Base-by-base conservation (phyloP, 2,888 invertebrate genomes). In the Rosalia funebris region DNA sequence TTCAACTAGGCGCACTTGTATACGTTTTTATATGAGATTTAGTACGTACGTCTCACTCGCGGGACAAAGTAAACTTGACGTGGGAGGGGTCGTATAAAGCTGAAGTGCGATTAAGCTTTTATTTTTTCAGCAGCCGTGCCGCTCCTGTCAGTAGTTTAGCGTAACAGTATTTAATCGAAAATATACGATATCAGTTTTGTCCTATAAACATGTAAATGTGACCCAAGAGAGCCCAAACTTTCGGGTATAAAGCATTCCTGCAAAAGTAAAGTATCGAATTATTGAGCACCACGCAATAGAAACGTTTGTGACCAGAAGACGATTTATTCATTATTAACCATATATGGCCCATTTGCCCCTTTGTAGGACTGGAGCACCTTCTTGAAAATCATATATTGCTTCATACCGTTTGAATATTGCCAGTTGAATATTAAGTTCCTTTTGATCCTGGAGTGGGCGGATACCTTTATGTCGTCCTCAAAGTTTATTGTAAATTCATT, bases 1-100 rank as follows among this genome's bases (percentile, higher is more conserved):
- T 53, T 53, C 53, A 53, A 42, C 53, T 37, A 53, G 25, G 42
- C 53, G 53, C 53, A 9, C 32, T 42, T 19, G 32, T 42, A 42
- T 41, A 15, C 42, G 53, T 53, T 53, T 53, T 53, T 53, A 53
- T 53, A 32, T n/a, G 53, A 42, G 53, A 53, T 53, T 53, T 53
- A 42, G 42, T 42, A 42, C 42, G 41, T 53, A 32, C 42, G 53
- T 9, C 12, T 41, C 32, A 32, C 53, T 53, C 42, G 20, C 17
- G 53, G 53, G 53, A 53, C 53, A 34, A 42, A 42, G 42, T 53
- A 32, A 42, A 53, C 32, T 53, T 53, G 53, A 53, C 53, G 41
- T 41, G n/a, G 25, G 17, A 42, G 17, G 32, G 41, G 41, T 34
- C 15, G 31, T 53, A 53, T 39, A 52, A 53, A 4, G 32, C 42